Evolutionary conservation across 2,113 vertebrate species (phyloP), one percentile per base, ranked within the genome.

Genomic region (Nannobrachium achirus): DNA sequence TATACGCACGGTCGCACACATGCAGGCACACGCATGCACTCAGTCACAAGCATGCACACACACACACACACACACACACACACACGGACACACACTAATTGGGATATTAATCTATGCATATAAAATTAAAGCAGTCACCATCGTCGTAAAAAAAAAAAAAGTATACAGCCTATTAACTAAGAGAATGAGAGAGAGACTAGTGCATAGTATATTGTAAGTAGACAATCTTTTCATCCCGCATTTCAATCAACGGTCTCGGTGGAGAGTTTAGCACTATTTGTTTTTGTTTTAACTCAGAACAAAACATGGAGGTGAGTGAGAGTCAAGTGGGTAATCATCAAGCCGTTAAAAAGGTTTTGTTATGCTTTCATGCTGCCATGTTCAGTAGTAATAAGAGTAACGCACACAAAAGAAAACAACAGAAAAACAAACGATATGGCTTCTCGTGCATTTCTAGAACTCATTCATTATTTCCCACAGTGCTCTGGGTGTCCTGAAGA

Each of bases 1-100:
- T n/a, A n/a, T n/a, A n/a, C n/a, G n/a, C n/a, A n/a, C n/a, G n/a
- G n/a, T n/a, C n/a, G n/a, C n/a, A n/a, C n/a, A n/a, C n/a, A n/a
- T n/a, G n/a, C n/a, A n/a, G n/a, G n/a, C n/a, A n/a, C 33, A 51
- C 53, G 56, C 42, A 63, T 53, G 44, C 8, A n/a, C 51, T 20
- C 13, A 18, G 73, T n/a, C 53, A 48, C 63, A 66, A n/a, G n/a
- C 38, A 63, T 39, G 71, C 4, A 63, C 53, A 49, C 1, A 60
- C 16, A 46, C 25, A 48, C 44, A 50, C n/a, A 57, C 39, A 4
- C 38, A 53, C 14, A 18, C 8, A 25, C 4, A 41, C 52, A 1
- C 6, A 42, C 0, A 66, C 40, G 14, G 18, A 45, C 33, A 10
- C 0, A 7, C n/a, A n/a, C n/a, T n/a, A n/a, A n/a, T n/a, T n/a